Evolutionary conservation across 1,140 invertebrate species (phyloP).

Genomic region (Octopus sinensis): DNA sequence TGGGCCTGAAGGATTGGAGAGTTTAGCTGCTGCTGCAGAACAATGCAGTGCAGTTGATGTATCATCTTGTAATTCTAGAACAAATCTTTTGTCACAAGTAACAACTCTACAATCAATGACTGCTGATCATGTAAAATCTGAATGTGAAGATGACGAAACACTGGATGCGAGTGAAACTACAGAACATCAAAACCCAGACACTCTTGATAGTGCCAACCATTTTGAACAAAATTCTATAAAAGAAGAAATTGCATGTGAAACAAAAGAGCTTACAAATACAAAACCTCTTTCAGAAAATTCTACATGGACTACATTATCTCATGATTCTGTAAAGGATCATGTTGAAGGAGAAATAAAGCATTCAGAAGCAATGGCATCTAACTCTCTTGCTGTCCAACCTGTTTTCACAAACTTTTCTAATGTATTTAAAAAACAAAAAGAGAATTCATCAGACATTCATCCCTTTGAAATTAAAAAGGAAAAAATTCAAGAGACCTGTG

Average conservation of each 20-base stretch:
- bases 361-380: too few species aligned
- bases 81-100: not conserved
- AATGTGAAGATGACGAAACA: constrained; percentile 9
- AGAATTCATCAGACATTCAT: not conserved
- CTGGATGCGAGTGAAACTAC: constrained; percentile 7
- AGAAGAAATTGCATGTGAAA: not conserved
- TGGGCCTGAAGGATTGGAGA: not conserved
- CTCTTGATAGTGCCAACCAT: not conserved
- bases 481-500: constrained; percentile 3
- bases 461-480: not conserved
- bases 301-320: not conserved
- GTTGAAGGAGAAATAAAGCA: not conserved
- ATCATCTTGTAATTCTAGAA: not conserved
- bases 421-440: constrained; percentile 9
- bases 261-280: not conserved
- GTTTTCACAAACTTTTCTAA: constrained; percentile 5
- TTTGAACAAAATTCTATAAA: not conserved
- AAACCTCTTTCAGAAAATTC: not conserved
- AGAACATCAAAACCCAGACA: constrained; percentile 8
- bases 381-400: not conserved
- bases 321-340: not conserved
- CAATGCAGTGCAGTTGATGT: not conserved
- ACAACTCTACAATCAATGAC: not conserved
- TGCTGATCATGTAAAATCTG: not conserved
- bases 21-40: not conserved